These are phyloP conservation scores for Brachionus angularis DNA, from an alignment of 1,140 invertebrate genomes.

Conservation along the genomic window DNA sequence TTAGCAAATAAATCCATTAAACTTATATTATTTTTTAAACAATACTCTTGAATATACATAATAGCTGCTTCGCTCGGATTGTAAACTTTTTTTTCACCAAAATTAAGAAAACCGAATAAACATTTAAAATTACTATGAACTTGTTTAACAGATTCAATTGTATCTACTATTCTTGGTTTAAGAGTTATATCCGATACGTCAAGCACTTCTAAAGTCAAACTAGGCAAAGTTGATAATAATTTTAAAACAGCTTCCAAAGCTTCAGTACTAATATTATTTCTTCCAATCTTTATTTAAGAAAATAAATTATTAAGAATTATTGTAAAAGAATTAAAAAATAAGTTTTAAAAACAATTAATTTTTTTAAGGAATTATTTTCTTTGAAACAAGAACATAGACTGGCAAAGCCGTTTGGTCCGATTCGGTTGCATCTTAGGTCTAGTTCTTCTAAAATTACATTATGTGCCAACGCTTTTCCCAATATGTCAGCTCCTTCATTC, in stretches of 20 bases:
- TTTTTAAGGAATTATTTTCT: constrained; percentile 44
- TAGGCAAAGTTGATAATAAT: constrained; percentile 1
- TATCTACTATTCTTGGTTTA: constrained; percentile 18
- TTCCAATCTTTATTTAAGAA: neutral
- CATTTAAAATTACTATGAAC: constrained; percentile 44
- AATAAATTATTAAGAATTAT: neutral
- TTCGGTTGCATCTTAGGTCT: constrained; percentile 49
- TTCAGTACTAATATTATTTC: constrained; percentile 24
- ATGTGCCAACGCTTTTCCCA: constrained; percentile 46
- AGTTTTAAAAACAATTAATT: constrained; percentile 41
- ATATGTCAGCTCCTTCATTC: constrained; percentile 46
- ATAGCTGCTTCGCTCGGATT: constrained; percentile 50
- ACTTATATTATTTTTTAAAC: constrained; percentile 48
- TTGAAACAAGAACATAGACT: constrained; percentile 24
- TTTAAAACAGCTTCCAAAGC: constrained; percentile 37
- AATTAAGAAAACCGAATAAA: constrained; percentile 44
- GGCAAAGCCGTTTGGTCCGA: constrained; percentile 46
- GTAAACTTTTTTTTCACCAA: constrained; percentile 47
- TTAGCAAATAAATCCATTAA: constrained; percentile 50
- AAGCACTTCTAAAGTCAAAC: constrained; percentile 3
- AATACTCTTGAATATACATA: constrained; percentile 48
- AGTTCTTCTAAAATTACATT: constrained; percentile 48
- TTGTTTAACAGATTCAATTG: constrained; percentile 7
- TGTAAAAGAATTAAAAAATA: neutral
- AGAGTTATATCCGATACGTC: constrained; percentile 39